Conservation (phyloP, 2,113 vertebrate genomes). For the Cyphomyrus plagiostoma region DNA sequence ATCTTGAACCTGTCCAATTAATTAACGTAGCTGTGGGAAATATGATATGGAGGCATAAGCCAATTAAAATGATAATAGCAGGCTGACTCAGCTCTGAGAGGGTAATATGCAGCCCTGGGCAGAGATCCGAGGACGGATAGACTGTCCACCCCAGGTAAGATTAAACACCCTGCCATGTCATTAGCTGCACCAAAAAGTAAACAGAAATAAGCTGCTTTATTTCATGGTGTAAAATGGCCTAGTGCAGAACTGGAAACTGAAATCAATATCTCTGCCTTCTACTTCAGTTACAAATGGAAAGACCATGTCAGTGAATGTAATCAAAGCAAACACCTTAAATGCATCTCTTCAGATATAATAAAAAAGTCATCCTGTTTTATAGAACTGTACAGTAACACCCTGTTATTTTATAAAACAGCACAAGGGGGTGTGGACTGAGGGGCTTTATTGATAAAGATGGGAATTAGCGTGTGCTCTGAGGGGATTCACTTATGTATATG, state of each 20-base stretch:
- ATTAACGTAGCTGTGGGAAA: not conserved
- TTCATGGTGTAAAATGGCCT: not conserved
- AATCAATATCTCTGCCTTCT: not conserved
- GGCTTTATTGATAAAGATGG: not conserved
- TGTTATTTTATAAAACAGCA: not conserved
- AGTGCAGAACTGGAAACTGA: not conserved
- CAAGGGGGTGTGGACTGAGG: not conserved
- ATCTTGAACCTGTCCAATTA: not conserved
- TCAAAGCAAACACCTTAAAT: not conserved
- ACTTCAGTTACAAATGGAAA: not conserved
- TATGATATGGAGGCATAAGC: not conserved
- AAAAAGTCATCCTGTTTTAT: not conserved
- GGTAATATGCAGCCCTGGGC: not conserved
- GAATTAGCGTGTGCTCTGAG: not conserved
- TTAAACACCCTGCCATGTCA: not conserved
- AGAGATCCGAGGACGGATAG: not conserved
- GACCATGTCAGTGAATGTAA: not conserved
- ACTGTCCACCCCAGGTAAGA: not conserved
- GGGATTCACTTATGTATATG: not conserved
- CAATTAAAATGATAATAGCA: not conserved
- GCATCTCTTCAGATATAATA: not conserved
- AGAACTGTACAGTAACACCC: not conserved
- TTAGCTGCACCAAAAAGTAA: not conserved
- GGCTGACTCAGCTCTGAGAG: not conserved
- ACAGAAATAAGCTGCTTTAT: not conserved